These are phyloP conservation scores for Xenopus laevis DNA, from an alignment of 2,113 vertebrate genomes.

Conservation along the genomic window DNA sequence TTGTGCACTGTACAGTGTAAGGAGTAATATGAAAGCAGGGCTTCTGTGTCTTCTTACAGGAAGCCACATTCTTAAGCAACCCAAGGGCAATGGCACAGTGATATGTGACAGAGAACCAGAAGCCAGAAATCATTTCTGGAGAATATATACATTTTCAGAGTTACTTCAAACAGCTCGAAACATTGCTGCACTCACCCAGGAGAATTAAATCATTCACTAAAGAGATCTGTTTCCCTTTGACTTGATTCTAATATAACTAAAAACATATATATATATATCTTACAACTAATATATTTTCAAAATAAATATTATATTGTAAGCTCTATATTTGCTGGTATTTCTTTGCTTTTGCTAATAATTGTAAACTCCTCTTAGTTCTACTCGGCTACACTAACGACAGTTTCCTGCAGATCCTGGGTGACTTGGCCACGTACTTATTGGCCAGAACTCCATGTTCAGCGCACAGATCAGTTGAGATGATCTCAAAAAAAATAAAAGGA, in stretches of 20 bases:
- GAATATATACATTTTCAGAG: constrained; percentile 71
- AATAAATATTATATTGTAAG: no score
- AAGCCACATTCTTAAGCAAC: constrained; percentile 76
- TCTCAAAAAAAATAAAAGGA: no score
- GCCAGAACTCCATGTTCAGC: no score
- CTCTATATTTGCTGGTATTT: no score
- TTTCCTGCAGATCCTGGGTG: no score
- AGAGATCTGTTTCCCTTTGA: constrained; percentile 6
- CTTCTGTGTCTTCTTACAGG: constrained; percentile 46
- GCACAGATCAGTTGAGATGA: no score
- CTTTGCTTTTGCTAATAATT: no score
- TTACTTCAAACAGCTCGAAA: constrained; percentile 67
- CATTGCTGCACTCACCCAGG: constrained; percentile 57
- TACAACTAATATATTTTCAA: no score
- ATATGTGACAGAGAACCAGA: constrained; percentile 70
- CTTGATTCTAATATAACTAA: constrained; percentile 56
- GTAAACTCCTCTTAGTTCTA: no score
- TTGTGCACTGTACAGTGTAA: constrained; percentile 80
- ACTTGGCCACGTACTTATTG: no score
- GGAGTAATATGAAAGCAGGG: constrained; percentile 75
- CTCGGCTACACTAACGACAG: no score
- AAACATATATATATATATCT: constrained; percentile 20
- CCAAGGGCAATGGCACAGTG: constrained; percentile 51
- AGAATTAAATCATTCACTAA: constrained; percentile 50
- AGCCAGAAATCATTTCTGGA: constrained; percentile 73